A percentile compares a stretch with the other conserved stretches of the same genome.
Conservation (phyloP, 2,113 vertebrate species). For the Spea multiplicata region DNA sequence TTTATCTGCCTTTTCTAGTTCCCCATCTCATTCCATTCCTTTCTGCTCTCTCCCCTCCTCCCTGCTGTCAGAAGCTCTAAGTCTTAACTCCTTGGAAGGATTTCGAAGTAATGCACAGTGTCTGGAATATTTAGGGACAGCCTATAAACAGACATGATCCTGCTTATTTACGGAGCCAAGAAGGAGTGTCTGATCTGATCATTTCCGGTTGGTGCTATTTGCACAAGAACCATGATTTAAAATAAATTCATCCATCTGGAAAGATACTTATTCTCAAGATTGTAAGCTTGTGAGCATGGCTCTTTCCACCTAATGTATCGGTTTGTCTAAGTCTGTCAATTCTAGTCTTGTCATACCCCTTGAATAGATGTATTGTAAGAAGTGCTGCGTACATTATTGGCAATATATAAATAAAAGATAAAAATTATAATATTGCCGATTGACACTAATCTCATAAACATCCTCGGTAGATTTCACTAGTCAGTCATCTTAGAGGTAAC, state of each 20-base stretch:
- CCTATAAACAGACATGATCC: conserved; percentile 1
- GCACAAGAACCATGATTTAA: not conserved
- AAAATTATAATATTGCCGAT: too few relatives aligned
- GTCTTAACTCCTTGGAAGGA: not conserved
- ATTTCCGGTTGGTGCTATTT: not conserved
- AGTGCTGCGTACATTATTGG: too few relatives aligned
- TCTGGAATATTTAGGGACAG: conserved; percentile 9
- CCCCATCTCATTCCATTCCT: conserved; percentile 13
- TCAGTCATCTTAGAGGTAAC: too few relatives aligned
- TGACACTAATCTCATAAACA: too few relatives aligned
- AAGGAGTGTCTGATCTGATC: not conserved
- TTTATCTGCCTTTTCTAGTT: too few relatives aligned
- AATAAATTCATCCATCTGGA: not conserved
- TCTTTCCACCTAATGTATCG: too few relatives aligned
- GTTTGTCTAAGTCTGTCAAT: too few relatives aligned
- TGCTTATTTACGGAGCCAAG: conserved; percentile 4
- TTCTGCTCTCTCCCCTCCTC: conserved; percentile 5
- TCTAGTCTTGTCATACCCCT: too few relatives aligned
- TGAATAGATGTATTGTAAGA: too few relatives aligned
- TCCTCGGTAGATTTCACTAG: too few relatives aligned
- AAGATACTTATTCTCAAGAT: not conserved
- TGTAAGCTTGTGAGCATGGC: too few relatives aligned
- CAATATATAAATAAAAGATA: too few relatives aligned
- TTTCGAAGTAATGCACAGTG: conserved; percentile 9
- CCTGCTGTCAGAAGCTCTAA: conserved; percentile 3